phyloP scores from a whole-genome alignment of 2,888 invertebrate genomes.

The Napeogenes inachia region DNA sequence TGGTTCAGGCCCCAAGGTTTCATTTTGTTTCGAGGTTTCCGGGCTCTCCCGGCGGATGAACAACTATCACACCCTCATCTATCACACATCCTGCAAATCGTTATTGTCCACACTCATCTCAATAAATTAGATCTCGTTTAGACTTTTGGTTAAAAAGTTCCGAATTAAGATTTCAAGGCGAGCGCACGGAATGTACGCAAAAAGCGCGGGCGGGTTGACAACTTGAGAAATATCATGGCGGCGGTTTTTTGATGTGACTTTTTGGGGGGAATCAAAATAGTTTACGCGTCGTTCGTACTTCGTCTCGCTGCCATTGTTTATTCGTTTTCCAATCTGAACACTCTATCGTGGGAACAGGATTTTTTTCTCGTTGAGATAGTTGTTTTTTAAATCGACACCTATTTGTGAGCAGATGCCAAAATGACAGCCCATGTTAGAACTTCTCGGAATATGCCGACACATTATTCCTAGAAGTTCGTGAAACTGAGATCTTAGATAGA shows the following conservation, averaged over 20 bases:
- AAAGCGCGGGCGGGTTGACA: slow-evolving; percentile 64
- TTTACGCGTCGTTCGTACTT: slow-evolving; percentile 62
- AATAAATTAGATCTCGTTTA: slow-evolving; percentile 59
- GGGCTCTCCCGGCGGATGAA: slow-evolving; percentile 47
- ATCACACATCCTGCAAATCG: slow-evolving; percentile 50
- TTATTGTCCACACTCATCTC: slow-evolving; percentile 52
- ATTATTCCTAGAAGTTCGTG: slow-evolving; percentile 15
- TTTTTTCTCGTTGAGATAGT: slow-evolving; percentile 18
- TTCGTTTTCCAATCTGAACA: slow-evolving; percentile 31
- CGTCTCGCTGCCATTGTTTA: slow-evolving; percentile 41
- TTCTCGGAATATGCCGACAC: slow-evolving; percentile 18
- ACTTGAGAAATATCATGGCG: slow-evolving; percentile 68
- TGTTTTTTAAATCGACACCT: slow-evolving; percentile 35
- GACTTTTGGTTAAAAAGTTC: slow-evolving; percentile 47
- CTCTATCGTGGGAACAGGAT: slow-evolving; percentile 36
- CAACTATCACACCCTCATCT: slow-evolving; percentile 50
- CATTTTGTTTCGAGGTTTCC: slow-evolving; percentile 10
- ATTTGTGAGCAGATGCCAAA: slow-evolving; percentile 25
- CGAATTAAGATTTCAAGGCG: slow-evolving; percentile 73
- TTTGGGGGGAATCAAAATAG: slow-evolving; percentile 74
- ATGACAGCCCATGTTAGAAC: slow-evolving; percentile 13
- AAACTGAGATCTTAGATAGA: slow-evolving; percentile 8
- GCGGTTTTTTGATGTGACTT: slow-evolving; percentile 56
- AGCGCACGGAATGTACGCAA: slow-evolving; percentile 60
- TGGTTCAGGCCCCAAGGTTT: slow-evolving; percentile 39